A percentile compares a stretch with the other conserved stretches of the same genome.
Conservation (phyloP, 2,113 vertebrate genomes). For the Oreochromis tanganicae region DNA sequence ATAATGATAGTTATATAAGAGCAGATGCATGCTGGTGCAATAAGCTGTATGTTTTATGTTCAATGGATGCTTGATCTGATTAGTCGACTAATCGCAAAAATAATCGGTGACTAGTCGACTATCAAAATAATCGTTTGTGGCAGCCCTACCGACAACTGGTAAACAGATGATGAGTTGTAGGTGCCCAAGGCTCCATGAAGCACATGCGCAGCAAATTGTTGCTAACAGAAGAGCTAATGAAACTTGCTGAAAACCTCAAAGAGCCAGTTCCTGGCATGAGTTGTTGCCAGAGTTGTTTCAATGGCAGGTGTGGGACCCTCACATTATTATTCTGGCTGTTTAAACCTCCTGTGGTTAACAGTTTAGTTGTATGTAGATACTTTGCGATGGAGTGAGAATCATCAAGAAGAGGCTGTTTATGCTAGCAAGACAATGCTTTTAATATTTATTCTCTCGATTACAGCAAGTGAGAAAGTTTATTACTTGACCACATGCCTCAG, state of each 20-base stretch:
- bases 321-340: background rate
- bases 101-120: too few relatives aligned
- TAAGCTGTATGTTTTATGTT: too few relatives aligned
- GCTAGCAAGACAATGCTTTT: background rate
- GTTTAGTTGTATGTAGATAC: background rate
- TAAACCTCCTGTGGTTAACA: background rate
- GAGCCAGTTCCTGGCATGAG: background rate
- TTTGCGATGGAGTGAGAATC: background rate
- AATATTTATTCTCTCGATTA: background rate
- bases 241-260: background rate
- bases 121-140: too few relatives aligned
- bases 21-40: too few relatives aligned
- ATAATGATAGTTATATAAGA: too few relatives aligned
- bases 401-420: background rate
- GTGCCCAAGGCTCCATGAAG: background rate
- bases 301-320: rapidly evolving
- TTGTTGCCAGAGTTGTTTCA: background rate
- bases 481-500: background rate
- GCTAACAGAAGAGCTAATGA: background rate
- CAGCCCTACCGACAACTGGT: background rate
- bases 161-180: background rate
- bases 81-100: too few relatives aligned
- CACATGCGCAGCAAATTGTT: background rate
- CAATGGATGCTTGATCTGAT: too few relatives aligned
- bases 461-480: background rate